phyloP scores from a whole-genome alignment of 2,888 invertebrate genomes.

The Copidosoma aretas region DNA sequence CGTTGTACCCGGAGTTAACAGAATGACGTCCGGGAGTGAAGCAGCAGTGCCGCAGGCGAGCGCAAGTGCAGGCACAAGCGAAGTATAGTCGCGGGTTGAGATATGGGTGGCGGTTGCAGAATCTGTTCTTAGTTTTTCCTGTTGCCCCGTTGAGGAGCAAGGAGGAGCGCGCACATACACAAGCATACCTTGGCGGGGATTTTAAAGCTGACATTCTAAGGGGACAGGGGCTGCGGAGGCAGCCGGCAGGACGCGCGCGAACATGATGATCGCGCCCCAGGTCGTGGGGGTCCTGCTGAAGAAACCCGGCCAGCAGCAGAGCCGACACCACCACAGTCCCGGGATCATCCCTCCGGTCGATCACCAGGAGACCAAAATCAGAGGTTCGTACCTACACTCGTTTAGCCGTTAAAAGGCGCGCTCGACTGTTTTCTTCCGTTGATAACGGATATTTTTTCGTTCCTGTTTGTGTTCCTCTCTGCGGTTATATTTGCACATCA shows the following conservation, averaged over 20 bases:
- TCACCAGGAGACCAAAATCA: constrained; percentile 58
- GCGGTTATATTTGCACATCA: too few relatives aligned
- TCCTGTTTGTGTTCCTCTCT: too few relatives aligned
- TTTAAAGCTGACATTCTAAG: neutral
- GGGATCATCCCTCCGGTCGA: constrained; percentile 50
- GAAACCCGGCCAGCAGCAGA: constrained; percentile 55
- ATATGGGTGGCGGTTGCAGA: neutral
- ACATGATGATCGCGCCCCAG: constrained; percentile 58
- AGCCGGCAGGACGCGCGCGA: neutral
- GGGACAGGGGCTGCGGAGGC: neutral
- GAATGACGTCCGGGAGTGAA: constrained; percentile 35
- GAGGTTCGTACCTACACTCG: constrained; percentile 42
- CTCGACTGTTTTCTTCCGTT: too few relatives aligned
- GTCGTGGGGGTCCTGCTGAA: constrained; percentile 59
- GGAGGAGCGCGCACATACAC: too few relatives aligned
- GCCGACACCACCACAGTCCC: constrained; percentile 2
- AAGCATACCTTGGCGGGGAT: too few relatives aligned
- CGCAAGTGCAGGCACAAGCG: constrained; percentile 15
- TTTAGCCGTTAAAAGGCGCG: too few relatives aligned
- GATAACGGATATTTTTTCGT: too few relatives aligned
- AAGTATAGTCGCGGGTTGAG: constrained; percentile 14
- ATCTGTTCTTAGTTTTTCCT: neutral
- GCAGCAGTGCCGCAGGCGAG: constrained; percentile 14
- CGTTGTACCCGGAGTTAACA: neutral
- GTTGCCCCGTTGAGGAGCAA: too few relatives aligned